A percentile compares a stretch with the other conserved stretches of the same genome.
Evolutionary conservation across 2,888 invertebrate species (phyloP).

Genomic region (Agrochola lychnidis): DNA sequence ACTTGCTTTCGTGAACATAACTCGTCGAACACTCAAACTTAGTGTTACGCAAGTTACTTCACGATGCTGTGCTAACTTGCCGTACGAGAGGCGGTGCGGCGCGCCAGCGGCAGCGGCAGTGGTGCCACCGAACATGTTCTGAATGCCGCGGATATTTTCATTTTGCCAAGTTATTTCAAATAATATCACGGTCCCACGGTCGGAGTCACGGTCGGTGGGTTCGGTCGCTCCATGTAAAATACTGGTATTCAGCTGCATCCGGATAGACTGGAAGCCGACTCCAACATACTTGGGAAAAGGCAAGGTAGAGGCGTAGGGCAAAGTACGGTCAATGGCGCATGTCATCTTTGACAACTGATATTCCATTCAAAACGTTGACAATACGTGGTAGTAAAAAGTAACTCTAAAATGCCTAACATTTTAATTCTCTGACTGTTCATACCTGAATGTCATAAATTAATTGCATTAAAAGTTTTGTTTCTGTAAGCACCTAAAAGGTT

Average conservation of each 20-base stretch:
- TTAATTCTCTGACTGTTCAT: not conserved
- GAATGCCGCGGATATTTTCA: not conserved
- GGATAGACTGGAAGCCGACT: no score
- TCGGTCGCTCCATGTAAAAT: no score
- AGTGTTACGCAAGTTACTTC: not conserved
- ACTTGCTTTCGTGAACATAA: slow-evolving; percentile 12
- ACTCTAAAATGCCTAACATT: not conserved
- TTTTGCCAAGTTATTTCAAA: not conserved
- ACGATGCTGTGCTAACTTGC: not conserved
- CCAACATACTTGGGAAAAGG: no score
- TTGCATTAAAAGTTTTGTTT: not conserved
- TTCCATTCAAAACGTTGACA: not conserved
- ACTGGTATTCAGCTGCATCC: no score
- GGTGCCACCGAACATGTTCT: not conserved
- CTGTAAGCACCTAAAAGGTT: not conserved
- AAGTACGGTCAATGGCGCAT: not conserved
- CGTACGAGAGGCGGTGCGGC: not conserved
- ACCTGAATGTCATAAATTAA: not conserved
- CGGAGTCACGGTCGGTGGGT: no score
- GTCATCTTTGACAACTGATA: not conserved
- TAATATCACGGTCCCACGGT: not conserved
- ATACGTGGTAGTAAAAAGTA: not conserved
- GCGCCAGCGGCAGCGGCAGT: no score
- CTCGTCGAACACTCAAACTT: slow-evolving; percentile 4
- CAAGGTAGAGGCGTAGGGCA: not conserved